Evolutionary conservation across 2,113 vertebrate genomes (phyloP).

Genomic region (Nothoprocta pentlandii): DNA sequence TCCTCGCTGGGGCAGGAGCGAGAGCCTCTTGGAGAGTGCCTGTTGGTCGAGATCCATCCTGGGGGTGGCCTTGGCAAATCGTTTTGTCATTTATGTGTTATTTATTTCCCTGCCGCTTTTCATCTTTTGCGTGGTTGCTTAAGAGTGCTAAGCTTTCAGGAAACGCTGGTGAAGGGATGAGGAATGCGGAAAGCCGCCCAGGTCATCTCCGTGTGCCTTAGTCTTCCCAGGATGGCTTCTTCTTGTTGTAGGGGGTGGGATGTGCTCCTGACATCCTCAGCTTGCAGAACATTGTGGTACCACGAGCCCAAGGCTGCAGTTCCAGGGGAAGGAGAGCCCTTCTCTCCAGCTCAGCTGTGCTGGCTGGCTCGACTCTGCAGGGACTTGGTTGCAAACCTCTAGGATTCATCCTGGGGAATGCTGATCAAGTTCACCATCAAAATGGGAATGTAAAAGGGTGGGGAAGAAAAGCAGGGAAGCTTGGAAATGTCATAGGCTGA

Average conservation of each 20-base stretch:
- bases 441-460: neutral
- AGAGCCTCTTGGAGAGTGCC: neutral
- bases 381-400: neutral
- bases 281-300: neutral
- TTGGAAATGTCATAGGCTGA: neutral
- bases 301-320: neutral
- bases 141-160: neutral
- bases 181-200: conserved; percentile 8
- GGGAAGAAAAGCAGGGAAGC: neutral
- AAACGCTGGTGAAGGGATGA: conserved; percentile 3
- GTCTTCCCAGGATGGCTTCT: neutral
- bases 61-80: conserved; percentile 42
- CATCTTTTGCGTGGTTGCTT: neutral
- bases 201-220: conserved; percentile 11
- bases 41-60: conserved; percentile 4
- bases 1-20: conserved; percentile 1
- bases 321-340: neutral
- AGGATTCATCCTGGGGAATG: conserved; percentile 9
- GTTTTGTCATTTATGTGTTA: conserved; percentile 23
- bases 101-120: conserved; percentile 22
- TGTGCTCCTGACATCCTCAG: neutral
- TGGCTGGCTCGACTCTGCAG: neutral
- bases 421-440: neutral
- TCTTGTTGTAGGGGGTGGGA: neutral
- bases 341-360: conserved; percentile 33